Evolutionary conservation across 2,888 invertebrate species (phyloP).

Genomic region (Patella depressa): DNA sequence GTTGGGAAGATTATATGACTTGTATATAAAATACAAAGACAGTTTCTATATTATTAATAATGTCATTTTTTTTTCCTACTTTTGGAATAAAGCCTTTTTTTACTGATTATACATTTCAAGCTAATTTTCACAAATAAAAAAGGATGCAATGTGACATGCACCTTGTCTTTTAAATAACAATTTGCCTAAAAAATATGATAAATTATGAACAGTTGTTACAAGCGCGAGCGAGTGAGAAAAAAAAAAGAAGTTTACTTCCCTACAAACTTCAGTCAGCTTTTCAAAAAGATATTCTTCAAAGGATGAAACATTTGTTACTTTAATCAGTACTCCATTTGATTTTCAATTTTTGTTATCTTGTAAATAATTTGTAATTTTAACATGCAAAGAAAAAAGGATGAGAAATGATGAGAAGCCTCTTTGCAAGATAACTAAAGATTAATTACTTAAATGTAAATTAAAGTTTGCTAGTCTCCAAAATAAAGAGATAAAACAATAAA

Average conservation of each 20-base stretch:
- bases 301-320: background rate
- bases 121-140: constrained; percentile 12
- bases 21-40: too few species aligned
- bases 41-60: too few species aligned
- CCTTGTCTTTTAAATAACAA: background rate
- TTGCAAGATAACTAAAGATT: background rate
- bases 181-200: too few species aligned
- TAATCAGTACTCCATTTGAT: background rate
- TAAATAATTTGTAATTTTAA: background rate
- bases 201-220: too few species aligned
- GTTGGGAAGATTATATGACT: too few species aligned
- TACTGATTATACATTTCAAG: background rate
- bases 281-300: constrained; percentile 5
- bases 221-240: too few species aligned
- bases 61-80: too few species aligned
- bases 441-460: background rate
- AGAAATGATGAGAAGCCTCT: background rate
- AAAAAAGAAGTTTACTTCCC: too few species aligned
- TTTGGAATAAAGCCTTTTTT: too few species aligned
- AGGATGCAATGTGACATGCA: background rate
- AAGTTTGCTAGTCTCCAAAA: too few species aligned
- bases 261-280: too few species aligned
- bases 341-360: constrained; percentile 2
- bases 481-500: too few species aligned
- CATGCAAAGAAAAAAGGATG: background rate